Evolutionary conservation across 2,113 vertebrate genomes (phyloP).

Genomic region (Cynocephalus volans): DNA sequence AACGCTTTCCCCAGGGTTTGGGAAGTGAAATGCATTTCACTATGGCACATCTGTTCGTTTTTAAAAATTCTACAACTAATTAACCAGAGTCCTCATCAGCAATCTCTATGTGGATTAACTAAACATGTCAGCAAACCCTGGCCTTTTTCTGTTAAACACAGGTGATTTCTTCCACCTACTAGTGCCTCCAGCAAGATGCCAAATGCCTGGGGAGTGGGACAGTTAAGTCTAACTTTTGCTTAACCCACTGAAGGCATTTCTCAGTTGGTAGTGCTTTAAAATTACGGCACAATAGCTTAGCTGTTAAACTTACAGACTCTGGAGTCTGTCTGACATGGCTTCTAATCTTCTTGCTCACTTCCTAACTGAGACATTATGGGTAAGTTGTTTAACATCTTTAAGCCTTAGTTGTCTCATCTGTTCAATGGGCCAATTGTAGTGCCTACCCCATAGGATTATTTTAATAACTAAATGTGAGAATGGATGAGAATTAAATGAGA

Average conservation of each 20-base stretch:
- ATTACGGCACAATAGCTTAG: background rate
- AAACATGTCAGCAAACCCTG: slow-evolving; percentile 61
- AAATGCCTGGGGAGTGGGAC: background rate
- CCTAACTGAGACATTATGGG: background rate
- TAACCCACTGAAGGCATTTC: background rate
- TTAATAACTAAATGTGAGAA: background rate
- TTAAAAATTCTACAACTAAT: slow-evolving; percentile 73
- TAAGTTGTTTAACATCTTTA: background rate
- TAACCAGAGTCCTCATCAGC: slow-evolving; percentile 74
- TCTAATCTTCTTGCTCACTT: background rate
- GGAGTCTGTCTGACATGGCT: background rate
- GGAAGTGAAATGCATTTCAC: slow-evolving; percentile 57
- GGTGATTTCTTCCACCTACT: background rate
- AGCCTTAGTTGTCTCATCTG: slow-evolving; percentile 22
- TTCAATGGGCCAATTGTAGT: background rate
- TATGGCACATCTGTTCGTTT: slow-evolving; percentile 69
- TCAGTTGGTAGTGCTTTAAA: background rate
- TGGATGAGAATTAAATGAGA: background rate
- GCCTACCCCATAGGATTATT: background rate
- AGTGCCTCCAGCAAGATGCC: background rate
- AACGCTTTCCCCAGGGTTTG: background rate
- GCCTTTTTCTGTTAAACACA: slow-evolving; percentile 53
- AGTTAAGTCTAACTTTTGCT: background rate
- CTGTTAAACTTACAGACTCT: background rate
- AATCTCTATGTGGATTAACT: slow-evolving; percentile 62